These are phyloP conservation scores for Melanotaenia trifasciata DNA, from an alignment of 2,797 vertebrate species.

Conservation along the genomic window DNA sequence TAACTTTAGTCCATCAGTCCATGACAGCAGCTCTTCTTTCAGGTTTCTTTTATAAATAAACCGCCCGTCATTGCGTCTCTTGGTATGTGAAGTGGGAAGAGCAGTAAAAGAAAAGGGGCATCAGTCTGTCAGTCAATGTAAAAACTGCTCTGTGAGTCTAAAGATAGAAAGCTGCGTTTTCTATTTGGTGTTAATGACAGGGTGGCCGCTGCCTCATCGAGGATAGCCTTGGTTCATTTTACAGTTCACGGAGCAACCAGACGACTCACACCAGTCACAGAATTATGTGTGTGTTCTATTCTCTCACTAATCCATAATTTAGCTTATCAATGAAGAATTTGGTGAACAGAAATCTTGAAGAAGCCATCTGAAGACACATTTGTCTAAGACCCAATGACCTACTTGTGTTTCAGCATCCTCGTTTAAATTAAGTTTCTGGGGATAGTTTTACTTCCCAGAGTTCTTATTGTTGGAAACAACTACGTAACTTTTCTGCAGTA, in stretches of 20 bases:
- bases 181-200: constrained; percentile 8
- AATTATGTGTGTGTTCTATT: too few relatives aligned
- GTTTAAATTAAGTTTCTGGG: neutral
- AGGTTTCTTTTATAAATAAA: neutral
- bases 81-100: neutral
- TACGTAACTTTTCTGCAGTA: neutral
- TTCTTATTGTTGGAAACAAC: neutral
- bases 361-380: too few relatives aligned
- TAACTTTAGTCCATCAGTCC: neutral
- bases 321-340: too few relatives aligned
- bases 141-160: constrained; percentile 11
- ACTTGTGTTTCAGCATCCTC: too few relatives aligned
- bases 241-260: neutral
- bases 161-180: constrained; percentile 28
- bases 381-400: too few relatives aligned
- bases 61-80: neutral
- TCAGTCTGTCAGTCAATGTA: constrained; percentile 10
- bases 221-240: too few relatives aligned
- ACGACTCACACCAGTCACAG: neutral
- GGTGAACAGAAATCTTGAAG: too few relatives aligned
- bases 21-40: neutral
- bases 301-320: too few relatives aligned
- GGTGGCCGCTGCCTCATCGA: neutral
- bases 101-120: neutral
- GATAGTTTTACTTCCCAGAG: neutral